Percentiles rank a stretch among this genome's conserved stretches.
Conservation (phyloP, 2,888 invertebrate genomes). For the Hirtodrosophila trivittata region DNA sequence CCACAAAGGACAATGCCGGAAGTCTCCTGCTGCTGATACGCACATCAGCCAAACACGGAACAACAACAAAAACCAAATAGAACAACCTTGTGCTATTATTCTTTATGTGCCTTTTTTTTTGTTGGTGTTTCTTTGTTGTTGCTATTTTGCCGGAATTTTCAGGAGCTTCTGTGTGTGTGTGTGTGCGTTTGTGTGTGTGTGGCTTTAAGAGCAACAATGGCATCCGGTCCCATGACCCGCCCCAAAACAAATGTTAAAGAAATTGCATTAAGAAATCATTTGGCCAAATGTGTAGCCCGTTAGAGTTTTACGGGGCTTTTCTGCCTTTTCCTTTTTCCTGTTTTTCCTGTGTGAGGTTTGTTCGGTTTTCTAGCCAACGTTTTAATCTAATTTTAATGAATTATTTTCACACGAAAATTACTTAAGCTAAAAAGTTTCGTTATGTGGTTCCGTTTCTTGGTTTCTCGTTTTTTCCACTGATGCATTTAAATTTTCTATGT, state of each 20-base stretch:
- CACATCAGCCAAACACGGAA: slow-evolving; percentile 25
- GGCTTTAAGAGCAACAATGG: slow-evolving; percentile 59
- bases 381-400: slow-evolving; percentile 73
- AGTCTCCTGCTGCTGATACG: slow-evolving; percentile 42
- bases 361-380: slow-evolving; percentile 17
- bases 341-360: slow-evolving; percentile 5
- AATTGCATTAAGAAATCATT: slow-evolving; percentile 79
- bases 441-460: slow-evolving; percentile 41
- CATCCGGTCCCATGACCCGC: slow-evolving; percentile 35
- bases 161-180: neutral
- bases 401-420: slow-evolving; percentile 64
- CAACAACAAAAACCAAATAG: slow-evolving; percentile 5
- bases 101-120: slow-evolving; percentile 57
- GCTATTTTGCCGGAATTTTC: slow-evolving; percentile 31
- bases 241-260: slow-evolving; percentile 28
- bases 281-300: slow-evolving; percentile 47
- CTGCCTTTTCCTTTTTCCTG: neutral
- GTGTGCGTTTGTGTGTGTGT: slow-evolving; percentile 2
- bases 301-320: slow-evolving; percentile 23
- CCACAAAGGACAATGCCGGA: slow-evolving; percentile 52
- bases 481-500: slow-evolving; percentile 20
- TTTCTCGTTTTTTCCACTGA: slow-evolving; percentile 14
- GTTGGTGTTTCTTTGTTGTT: slow-evolving; percentile 12
- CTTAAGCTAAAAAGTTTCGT: slow-evolving; percentile 54
- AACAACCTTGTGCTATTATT: slow-evolving; percentile 56